phyloP scores from a whole-genome alignment of 2,113 vertebrate genomes.

The Labrus mixtus region DNA sequence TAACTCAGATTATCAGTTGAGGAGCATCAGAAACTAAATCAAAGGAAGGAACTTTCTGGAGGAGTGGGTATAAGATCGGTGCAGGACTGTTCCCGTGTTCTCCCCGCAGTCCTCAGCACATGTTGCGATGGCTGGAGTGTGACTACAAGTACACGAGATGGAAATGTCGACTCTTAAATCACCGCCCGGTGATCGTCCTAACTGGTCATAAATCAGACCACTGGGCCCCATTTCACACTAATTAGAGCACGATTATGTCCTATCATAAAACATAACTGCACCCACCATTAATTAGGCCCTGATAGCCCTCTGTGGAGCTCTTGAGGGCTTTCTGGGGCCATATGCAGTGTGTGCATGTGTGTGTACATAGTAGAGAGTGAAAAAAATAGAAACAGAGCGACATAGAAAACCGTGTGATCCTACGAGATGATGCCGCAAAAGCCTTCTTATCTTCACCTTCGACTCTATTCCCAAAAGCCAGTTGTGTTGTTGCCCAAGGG shows the following conservation, averaged over 20 bases:
- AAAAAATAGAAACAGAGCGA: background rate
- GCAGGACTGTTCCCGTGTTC: background rate
- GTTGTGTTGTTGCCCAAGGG: conserved; percentile 18
- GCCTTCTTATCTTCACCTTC: conserved; percentile 37
- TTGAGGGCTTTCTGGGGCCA: conserved; percentile 43
- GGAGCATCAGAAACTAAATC: background rate
- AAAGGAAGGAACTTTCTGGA: background rate
- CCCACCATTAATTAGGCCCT: conserved; percentile 67
- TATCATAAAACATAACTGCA: conserved; percentile 70
- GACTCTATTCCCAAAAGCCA: background rate
- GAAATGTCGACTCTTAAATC: conserved; percentile 49
- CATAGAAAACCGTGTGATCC: conserved; percentile 17
- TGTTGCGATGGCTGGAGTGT: conserved; percentile 13
- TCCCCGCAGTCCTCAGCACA: conserved; percentile 10
- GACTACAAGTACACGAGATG: conserved; percentile 38
- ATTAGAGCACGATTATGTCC: conserved; percentile 69
- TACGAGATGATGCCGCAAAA: conserved; percentile 40
- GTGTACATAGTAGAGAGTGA: background rate
- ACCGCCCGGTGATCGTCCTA: conserved; percentile 43
- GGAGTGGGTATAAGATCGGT: background rate
- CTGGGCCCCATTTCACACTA: conserved; percentile 62
- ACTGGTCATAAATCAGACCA: conserved; percentile 65
- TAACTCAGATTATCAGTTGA: no score
- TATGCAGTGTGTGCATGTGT: conserved; percentile 10
- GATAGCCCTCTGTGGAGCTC: conserved; percentile 48